A percentile compares a stretch with the other conserved stretches of the same genome.
Conservation (phyloP, 2,113 vertebrate genomes). For the Mesocricetus auratus region DNA sequence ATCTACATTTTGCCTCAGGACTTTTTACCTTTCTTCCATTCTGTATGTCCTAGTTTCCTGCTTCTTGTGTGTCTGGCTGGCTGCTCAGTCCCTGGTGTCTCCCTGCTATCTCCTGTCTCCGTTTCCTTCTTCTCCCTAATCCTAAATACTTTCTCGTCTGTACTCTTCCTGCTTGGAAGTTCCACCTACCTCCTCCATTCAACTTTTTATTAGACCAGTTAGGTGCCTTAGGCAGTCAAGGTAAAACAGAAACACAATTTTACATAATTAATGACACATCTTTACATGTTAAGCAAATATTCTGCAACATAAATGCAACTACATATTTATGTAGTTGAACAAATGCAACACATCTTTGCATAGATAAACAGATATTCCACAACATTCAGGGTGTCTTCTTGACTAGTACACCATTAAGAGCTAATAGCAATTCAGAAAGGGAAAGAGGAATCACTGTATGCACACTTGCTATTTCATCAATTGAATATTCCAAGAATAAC, state of each 20-base stretch:
- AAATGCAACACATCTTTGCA: not conserved
- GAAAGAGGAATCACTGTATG: not conserved
- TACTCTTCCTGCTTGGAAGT: not conserved
- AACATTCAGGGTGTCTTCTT: not conserved
- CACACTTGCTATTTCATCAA: fast-evolving
- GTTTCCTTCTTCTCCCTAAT: not conserved
- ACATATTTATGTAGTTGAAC: not conserved
- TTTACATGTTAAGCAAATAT: not conserved
- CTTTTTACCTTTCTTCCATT: not conserved
- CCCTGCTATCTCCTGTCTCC: not conserved
- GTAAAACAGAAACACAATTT: not conserved
- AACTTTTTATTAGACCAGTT: not conserved
- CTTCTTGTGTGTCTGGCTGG: not conserved
- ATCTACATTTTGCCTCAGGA: not conserved
- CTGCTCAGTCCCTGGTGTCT: not conserved
- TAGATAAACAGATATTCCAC: not conserved
- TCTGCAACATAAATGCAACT: not conserved
- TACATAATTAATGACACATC: not conserved
- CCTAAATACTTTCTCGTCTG: not conserved
- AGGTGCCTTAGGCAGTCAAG: not conserved
- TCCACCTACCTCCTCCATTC: not conserved
- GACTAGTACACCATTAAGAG: not conserved
- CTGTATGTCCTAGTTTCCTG: not conserved
- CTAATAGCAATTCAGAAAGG: not conserved
- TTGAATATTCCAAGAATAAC: not conserved